Evolutionary conservation across 2,113 vertebrate species (phyloP), one percentile per base, ranked within the genome.

Genomic region (Rhinolophus ferrumequinum): DNA sequence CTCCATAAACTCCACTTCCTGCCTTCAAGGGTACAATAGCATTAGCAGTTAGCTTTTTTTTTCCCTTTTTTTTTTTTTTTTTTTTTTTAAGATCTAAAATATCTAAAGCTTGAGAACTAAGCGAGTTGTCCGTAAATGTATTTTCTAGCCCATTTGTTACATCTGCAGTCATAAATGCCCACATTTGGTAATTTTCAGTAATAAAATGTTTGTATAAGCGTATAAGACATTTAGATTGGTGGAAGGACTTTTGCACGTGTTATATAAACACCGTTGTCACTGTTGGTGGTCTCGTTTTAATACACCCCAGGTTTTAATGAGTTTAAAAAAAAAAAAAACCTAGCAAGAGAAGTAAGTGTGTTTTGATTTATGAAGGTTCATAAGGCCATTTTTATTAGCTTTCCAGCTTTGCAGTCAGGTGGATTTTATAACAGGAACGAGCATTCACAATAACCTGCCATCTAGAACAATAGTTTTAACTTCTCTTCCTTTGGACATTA

Each of bases 1-100:
- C 93, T 95, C 93, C 95, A 88, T 97, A 94, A 96, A 95, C 50
- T 88, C 4, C 1, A n/a, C 54, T 96, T 96, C 94, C 81, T 97
- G 70, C 76, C 52, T 95, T 33, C 72, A 80, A 95, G 93, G 28
- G 44, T 80, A 89, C 35, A 8, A 0, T 21, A 79, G 44, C 30
- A 93, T 94, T 97, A 95, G 12, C 67, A 28, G 28, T 62, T 30
- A 2, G 11, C n/a, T 94, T 58, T 81, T 50, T 47, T 62, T 77
- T 73, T 72, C 24, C 72, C 72, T 41, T 50, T 44, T 92, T 86
- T n/a, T n/a, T n/a, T 28, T 8, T 44, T 66, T 77, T 73, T 69
- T 28, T 75, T 75, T 41, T 52, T 47, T 92, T 86, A 69, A 97
- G 21, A 94, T 76, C 75, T 94, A 92, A 93, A 69, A 76, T 60